Percentiles rank a stretch among this genome's conserved stretches.
Evolutionary conservation across 2,797 vertebrate species (phyloP).

Genomic region (Gila robusta): DNA sequence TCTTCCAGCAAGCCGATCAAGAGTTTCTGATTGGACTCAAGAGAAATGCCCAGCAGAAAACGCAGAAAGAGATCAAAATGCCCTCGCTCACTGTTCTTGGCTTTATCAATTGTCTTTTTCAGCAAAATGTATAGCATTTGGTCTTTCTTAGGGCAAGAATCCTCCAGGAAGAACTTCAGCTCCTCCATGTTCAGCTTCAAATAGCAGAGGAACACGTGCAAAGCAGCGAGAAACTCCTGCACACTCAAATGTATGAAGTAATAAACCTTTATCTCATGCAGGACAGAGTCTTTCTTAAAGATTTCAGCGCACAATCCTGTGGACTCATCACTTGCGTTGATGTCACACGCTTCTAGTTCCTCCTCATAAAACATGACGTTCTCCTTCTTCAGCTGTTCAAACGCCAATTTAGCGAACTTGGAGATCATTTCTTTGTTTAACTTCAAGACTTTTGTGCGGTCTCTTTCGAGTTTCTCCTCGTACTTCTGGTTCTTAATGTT

Average conservation of each 20-base stretch:
- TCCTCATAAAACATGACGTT: conserved; percentile 48
- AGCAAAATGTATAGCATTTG: conserved; percentile 28
- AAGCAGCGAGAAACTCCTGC: conserved; percentile 61
- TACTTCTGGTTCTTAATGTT: conserved; percentile 48
- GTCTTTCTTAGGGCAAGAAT: background rate
- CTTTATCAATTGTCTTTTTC: conserved; percentile 41
- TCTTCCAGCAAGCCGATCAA: conserved; percentile 38
- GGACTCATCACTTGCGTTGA: conserved; percentile 32
- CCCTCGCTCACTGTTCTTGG: conserved; percentile 26
- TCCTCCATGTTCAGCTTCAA: conserved; percentile 3
- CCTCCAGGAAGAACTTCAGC: conserved; percentile 33
- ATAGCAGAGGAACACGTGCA: conserved; percentile 55
- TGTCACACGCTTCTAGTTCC: conserved; percentile 46
- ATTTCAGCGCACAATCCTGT: conserved; percentile 57
- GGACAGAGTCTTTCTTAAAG: conserved; percentile 40
- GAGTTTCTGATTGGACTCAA: conserved; percentile 45
- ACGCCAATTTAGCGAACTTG: conserved; percentile 56
- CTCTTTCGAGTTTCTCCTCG: background rate
- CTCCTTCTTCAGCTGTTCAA: conserved; percentile 47
- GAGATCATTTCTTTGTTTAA: conserved; percentile 35
- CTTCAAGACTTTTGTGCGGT: background rate
- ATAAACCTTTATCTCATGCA: conserved; percentile 53
- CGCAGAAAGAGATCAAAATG: conserved; percentile 56
- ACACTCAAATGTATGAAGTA: conserved; percentile 58
- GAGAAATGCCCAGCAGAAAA: conserved; percentile 59